Evolutionary conservation across 2,113 vertebrate species (phyloP), one percentile per base, ranked within the genome.

Genomic region (Theristicus caerulescens): DNA sequence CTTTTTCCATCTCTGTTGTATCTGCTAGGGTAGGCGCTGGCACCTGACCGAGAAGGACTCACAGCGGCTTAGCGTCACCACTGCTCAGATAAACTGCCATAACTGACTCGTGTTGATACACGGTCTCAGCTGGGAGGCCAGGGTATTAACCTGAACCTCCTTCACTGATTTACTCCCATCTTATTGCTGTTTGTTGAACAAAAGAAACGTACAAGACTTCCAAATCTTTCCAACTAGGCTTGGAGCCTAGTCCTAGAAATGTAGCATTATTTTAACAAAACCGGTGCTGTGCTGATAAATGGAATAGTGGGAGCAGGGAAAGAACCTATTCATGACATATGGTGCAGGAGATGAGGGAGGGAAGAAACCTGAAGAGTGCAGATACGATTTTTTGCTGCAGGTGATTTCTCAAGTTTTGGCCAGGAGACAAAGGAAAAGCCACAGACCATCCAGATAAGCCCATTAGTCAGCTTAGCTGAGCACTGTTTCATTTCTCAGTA

Each of bases 341-440:
- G 13, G 65, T 82, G 61, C 55, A 92, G 82, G 54, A 92, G 90
- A 86, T 27, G 73, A 92, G 82, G 55, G 40, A 88, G 57, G 46
- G 65, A 94, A 88, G 76, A 90, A 92, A 94, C 88, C 71, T 70
- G 80, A 94, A 71, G 65, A 89, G 76, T 76, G 71, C 18, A 91
- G 88, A 69, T 94, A 96, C 95, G 65, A 89, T 82, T 95, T 95
- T 94, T 83, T 95, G 44, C 83, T 95, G 91, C 86, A 67, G 86
- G 92, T 91, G 81, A 82, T 94, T 81, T 94, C 77, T 92, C 57
- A 58, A 61, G 57, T 93, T 95, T 82, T 95, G 77, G 57, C 86
- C 82, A 24, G 77, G 81, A 84, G 91, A 93, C 55, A 89, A 95
- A 86, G 81, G 81, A 81, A 95, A 95, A 74, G 69, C 77, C 47